Evolutionary conservation across 2,888 invertebrate genomes (phyloP).

Genomic region (Caenorhabditis becei): DNA sequence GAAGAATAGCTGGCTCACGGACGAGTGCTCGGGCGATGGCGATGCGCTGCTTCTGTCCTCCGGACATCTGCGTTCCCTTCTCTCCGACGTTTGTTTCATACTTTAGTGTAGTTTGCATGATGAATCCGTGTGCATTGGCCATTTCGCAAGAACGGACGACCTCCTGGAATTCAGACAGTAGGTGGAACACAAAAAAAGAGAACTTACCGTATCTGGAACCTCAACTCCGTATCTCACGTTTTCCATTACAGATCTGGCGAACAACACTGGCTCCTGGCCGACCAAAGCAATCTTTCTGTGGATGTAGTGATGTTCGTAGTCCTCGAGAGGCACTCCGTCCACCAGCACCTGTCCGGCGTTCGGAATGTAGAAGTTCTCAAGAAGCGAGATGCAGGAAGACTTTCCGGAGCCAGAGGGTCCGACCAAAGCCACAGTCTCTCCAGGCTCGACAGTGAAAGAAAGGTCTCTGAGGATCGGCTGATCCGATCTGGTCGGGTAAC

Average conservation of each 20-base stretch:
- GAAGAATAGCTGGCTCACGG: constrained; percentile 77
- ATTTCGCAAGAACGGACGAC: constrained; percentile 81
- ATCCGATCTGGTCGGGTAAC: constrained; percentile 90
- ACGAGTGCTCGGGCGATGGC: constrained; percentile 78
- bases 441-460: constrained; percentile 82
- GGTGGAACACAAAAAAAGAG: neutral
- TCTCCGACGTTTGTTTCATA: constrained; percentile 83
- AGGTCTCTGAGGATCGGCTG: constrained; percentile 86
- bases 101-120: constrained; percentile 81
- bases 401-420: constrained; percentile 83
- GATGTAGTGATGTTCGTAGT: constrained; percentile 83
- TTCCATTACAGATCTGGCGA: constrained; percentile 82
- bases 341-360: constrained; percentile 81
- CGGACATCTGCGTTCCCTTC: constrained; percentile 83
- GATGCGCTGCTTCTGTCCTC: constrained; percentile 78
- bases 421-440: constrained; percentile 83
- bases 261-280: constrained; percentile 83
- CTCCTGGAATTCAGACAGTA: constrained; percentile 55
- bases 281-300: constrained; percentile 83
- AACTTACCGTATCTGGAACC: constrained; percentile 58
- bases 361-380: constrained; percentile 83
- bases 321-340: constrained; percentile 82
- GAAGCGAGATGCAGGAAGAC: constrained; percentile 83
- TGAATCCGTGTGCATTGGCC: constrained; percentile 83
- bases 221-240: constrained; percentile 80